Evolutionary conservation across 2,797 vertebrate species (phyloP).

Genomic region (Eospalax fontanierii): DNA sequence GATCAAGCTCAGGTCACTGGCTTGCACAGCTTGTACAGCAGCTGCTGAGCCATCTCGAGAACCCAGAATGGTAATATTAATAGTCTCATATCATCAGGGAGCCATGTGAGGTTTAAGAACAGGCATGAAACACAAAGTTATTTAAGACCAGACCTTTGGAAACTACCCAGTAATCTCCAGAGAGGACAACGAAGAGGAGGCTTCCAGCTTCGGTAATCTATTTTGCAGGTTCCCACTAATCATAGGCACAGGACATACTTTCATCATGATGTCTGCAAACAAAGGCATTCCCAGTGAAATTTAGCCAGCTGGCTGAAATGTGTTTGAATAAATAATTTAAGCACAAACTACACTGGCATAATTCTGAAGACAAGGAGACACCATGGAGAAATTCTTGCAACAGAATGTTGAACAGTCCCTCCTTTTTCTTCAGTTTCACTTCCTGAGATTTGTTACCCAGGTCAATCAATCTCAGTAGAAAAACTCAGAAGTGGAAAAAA

Average conservation of each 20-base stretch:
- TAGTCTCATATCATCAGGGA: not conserved
- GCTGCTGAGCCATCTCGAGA: not conserved
- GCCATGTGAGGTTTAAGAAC: not conserved
- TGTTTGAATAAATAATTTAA: constrained; percentile 51
- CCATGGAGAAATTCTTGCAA: not conserved
- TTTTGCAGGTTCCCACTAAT: not conserved
- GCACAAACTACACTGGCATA: constrained; percentile 4
- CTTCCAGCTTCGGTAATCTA: not conserved
- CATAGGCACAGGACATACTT: not conserved
- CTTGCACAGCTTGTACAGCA: not conserved
- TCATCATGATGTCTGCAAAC: not conserved
- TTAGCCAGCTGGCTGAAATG: constrained; percentile 22
- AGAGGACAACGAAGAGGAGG: not conserved
- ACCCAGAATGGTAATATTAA: not conserved
- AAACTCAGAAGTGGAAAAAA: not conserved
- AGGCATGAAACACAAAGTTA: not conserved
- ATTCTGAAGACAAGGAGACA: constrained; percentile 51
- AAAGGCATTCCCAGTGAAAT: not conserved
- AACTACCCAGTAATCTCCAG: not conserved
- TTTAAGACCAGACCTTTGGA: not conserved
- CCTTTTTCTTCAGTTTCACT: not conserved
- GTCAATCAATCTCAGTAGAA: not conserved
- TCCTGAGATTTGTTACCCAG: not conserved
- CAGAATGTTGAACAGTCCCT: not conserved
- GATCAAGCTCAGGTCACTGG: not conserved